Percentiles rank a stretch among this genome's conserved stretches.
These are phyloP conservation scores for Lithobius niger DNA, from an alignment of 1,140 invertebrate genomes.

Conservation along the genomic window DNA sequence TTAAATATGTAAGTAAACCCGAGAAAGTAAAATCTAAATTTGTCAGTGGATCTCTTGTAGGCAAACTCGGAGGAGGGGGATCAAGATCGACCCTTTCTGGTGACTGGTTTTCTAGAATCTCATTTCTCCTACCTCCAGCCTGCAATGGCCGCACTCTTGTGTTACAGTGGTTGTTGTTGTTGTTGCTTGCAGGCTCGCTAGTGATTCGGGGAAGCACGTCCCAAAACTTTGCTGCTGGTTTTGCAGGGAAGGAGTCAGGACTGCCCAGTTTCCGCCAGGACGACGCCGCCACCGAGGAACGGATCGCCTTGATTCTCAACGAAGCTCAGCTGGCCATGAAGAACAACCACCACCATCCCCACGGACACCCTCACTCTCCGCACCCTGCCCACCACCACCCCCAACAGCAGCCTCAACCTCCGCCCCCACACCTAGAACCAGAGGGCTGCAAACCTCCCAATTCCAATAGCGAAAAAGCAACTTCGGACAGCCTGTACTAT, in stretches of 20 bases:
- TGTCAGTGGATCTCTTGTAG: too few relatives aligned
- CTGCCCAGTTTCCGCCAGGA: slow-evolving; percentile 51
- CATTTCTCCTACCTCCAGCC: background rate
- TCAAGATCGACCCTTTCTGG: too few relatives aligned
- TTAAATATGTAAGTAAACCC: too few relatives aligned
- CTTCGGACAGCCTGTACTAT: background rate
- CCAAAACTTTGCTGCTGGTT: slow-evolving; percentile 16
- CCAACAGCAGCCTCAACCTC: slow-evolving; percentile 11
- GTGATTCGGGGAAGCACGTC: background rate
- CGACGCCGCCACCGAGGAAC: slow-evolving; percentile 73
- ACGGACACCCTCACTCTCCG: background rate
- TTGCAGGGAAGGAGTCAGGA: slow-evolving; percentile 54
- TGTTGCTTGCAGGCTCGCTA: background rate
- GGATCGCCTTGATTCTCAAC: slow-evolving; percentile 82
- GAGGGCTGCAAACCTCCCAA: too few relatives aligned
- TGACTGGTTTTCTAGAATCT: too few relatives aligned
- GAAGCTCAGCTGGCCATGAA: slow-evolving; percentile 53
- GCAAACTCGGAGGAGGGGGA: too few relatives aligned
- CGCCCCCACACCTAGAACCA: slow-evolving; percentile 13
- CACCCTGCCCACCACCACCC: too few relatives aligned
- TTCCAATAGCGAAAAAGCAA: slow-evolving; percentile 2
- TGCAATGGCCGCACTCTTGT: too few relatives aligned
- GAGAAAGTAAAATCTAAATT: too few relatives aligned
- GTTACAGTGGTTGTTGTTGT: background rate
- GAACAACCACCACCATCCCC: slow-evolving; percentile 13